A percentile compares a stretch with the other conserved stretches of the same genome.
phyloP scores from a whole-genome alignment of 2,797 vertebrate species.

The Ceryle rudis region DNA sequence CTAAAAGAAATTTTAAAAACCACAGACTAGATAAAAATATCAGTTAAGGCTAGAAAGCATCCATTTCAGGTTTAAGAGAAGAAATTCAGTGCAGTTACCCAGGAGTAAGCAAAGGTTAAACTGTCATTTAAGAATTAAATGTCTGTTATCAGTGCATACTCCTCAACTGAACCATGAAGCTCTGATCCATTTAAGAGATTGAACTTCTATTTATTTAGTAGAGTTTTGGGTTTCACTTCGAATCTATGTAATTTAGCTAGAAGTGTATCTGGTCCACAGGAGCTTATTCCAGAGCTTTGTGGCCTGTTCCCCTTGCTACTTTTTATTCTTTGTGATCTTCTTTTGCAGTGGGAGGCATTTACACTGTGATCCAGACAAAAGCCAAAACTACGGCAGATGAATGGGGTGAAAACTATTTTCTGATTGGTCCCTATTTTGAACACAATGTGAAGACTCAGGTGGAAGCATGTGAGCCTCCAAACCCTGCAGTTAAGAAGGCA shows the following conservation, averaged over 20 bases:
- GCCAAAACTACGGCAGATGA: constrained; percentile 93
- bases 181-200: not conserved
- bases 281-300: not conserved
- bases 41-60: not conserved
- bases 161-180: not conserved
- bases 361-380: constrained; percentile 97
- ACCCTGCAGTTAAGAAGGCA: constrained; percentile 82
- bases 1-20: not conserved
- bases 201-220: not conserved
- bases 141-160: not conserved
- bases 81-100: not conserved
- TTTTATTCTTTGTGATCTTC: constrained; percentile 19
- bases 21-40: not conserved
- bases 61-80: not conserved
- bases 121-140: not conserved
- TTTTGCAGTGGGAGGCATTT: constrained; percentile 93
- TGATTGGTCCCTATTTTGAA: constrained; percentile 94
- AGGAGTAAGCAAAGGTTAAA: not conserved
- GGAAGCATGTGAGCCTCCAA: constrained; percentile 88
- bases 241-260: not conserved
- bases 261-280: not conserved
- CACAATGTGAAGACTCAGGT: constrained; percentile 96
- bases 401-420: constrained; percentile 95
- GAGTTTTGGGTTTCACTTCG: not conserved
- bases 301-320: not conserved